A percentile compares a stretch with the other conserved stretches of the same genome.
phyloP scores from a whole-genome alignment of 2,888 invertebrate genomes.

The Spisula subtruncata region DNA sequence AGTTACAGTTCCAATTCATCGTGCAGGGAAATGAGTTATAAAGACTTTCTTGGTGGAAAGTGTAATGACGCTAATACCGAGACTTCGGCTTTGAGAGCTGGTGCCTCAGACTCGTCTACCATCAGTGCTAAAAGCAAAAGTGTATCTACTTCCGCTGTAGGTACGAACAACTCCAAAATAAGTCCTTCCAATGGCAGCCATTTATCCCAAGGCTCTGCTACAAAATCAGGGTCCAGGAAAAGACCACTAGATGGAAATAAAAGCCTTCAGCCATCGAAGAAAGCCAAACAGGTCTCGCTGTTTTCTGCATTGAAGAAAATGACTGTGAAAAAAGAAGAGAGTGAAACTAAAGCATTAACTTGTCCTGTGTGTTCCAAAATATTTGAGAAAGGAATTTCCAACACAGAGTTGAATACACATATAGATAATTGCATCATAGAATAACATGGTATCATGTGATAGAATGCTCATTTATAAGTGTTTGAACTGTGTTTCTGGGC shows the following conservation, averaged over 20 bases:
- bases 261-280: constrained; percentile 68
- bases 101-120: not conserved
- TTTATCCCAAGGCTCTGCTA: not conserved
- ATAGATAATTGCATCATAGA: constrained; percentile 86
- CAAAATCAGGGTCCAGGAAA: constrained; percentile 48
- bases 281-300: constrained; percentile 77
- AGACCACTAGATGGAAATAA: constrained; percentile 47
- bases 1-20: not conserved
- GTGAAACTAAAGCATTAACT: constrained; percentile 49
- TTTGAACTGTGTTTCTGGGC: too few relatives aligned
- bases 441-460: constrained; percentile 38
- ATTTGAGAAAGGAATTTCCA: constrained; percentile 78
- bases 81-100: too few relatives aligned
- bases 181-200: not conserved
- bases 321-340: constrained; percentile 65
- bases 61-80: not conserved
- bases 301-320: constrained; percentile 79
- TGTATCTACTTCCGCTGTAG: not conserved
- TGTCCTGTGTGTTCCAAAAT: constrained; percentile 83
- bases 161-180: not conserved
- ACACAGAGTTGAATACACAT: constrained; percentile 84
- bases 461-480: too few relatives aligned
- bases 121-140: not conserved
- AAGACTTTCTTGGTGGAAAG: constrained; percentile 50
- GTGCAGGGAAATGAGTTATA: constrained; percentile 61